These are phyloP conservation scores for Austrofundulus limnaeus DNA, from an alignment of 2,113 vertebrate species.

Conservation along the genomic window DNA sequence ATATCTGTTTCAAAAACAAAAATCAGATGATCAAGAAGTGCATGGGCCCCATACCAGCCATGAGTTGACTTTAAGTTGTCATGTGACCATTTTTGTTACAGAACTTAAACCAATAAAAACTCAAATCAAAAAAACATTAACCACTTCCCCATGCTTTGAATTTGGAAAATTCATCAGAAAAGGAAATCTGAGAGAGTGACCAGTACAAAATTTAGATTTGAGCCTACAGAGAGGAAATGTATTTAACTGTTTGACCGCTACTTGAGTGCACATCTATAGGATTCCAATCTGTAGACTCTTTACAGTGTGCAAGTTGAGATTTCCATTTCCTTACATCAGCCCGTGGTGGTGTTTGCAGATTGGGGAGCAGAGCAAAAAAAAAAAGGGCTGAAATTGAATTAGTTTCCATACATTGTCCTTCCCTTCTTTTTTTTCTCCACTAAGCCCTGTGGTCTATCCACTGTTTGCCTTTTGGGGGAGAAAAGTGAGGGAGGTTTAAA, in stretches of 20 bases:
- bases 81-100: no score
- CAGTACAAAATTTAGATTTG: conserved; percentile 28
- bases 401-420: conserved; percentile 79
- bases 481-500: conserved; percentile 68
- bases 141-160: conserved; percentile 32
- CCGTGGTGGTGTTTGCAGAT: conserved; percentile 69
- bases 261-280: conserved; percentile 57
- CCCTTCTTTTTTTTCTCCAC: conserved; percentile 62
- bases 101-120: no score
- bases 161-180: conserved; percentile 64
- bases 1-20: no score
- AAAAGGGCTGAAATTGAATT: conserved; percentile 78
- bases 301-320: conserved; percentile 51
- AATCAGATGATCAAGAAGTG: no score
- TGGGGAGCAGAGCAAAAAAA: conserved; percentile 57
- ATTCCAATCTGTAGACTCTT: conserved; percentile 55
- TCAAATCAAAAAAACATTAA: no score
- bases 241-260: conserved; percentile 39
- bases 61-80: no score
- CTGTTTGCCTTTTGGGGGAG: conserved; percentile 74
- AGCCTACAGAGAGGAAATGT: conserved; percentile 34
- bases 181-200: conserved; percentile 54
- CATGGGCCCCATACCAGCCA: no score
- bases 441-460: conserved; percentile 74
- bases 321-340: conserved; percentile 73